Conservation (phyloP, 37 sponge, comb jelly and placozoan species). For the Ianthella basta region DNA sequence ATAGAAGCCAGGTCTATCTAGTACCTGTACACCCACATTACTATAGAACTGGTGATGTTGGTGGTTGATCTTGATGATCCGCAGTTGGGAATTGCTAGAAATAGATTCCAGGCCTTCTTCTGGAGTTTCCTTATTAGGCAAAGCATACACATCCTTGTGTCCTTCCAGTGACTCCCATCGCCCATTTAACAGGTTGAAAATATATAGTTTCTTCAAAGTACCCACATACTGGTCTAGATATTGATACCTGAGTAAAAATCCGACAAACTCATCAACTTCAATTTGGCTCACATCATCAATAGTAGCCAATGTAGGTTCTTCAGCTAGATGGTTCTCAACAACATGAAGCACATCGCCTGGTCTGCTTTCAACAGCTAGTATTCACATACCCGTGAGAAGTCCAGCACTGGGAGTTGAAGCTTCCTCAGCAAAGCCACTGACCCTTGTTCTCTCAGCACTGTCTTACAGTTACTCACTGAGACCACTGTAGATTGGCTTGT, state of each 20-base stretch:
- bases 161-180: background rate
- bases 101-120: background rate
- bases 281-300: background rate
- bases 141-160: background rate
- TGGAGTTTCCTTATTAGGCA: background rate
- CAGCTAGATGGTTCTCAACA: background rate
- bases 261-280: background rate
- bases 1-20: background rate
- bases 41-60: background rate
- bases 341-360: constrained; percentile 8
- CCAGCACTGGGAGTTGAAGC: constrained; percentile 3
- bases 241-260: background rate
- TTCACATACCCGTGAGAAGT: background rate
- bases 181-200: background rate
- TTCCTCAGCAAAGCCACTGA: background rate
- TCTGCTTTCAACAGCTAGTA: constrained; percentile 13
- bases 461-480: background rate
- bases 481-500: constrained; percentile 24
- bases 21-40: constrained; percentile 2
- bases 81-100: too few relatives aligned
- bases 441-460: constrained; percentile 3
- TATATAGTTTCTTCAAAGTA: background rate
- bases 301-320: background rate
- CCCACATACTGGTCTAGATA: background rate
- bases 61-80: background rate